Evolutionary conservation across 2,888 invertebrate species (phyloP).

Genomic region (Microctonus hyperodae): DNA sequence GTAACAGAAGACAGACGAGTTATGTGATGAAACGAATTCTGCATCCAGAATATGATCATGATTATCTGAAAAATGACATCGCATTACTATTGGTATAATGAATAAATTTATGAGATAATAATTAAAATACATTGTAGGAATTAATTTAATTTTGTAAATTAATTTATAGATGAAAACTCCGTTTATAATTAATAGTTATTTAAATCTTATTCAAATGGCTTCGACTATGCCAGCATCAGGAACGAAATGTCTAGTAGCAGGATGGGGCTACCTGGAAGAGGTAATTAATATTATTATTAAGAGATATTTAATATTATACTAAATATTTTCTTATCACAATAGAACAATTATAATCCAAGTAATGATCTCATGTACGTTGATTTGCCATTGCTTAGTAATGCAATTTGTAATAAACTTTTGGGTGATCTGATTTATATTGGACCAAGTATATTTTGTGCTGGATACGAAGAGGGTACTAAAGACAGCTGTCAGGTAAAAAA

Average conservation of each 20-base stretch:
- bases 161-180: conserved; percentile 42
- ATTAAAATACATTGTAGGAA: neutral
- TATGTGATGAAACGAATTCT: conserved; percentile 39
- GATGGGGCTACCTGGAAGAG: conserved; percentile 51
- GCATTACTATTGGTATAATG: conserved; percentile 47
- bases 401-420: conserved; percentile 44
- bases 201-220: conserved; percentile 34
- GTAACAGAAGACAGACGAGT: conserved; percentile 37
- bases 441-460: conserved; percentile 51
- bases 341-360: conserved; percentile 37
- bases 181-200: conserved; percentile 36
- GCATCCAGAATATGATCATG: conserved; percentile 37
- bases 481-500: conserved; percentile 55
- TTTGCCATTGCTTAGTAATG: conserved; percentile 44
- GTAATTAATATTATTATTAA: no score
- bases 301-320: neutral
- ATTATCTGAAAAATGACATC: conserved; percentile 49
- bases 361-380: conserved; percentile 50
- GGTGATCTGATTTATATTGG: conserved; percentile 38
- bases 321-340: neutral
- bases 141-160: neutral
- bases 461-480: conserved; percentile 49
- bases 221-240: conserved; percentile 9
- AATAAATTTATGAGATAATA: neutral
- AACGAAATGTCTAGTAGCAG: conserved; percentile 47